phyloP scores from a whole-genome alignment of 2,888 invertebrate genomes.

The Eilema caniola region DNA sequence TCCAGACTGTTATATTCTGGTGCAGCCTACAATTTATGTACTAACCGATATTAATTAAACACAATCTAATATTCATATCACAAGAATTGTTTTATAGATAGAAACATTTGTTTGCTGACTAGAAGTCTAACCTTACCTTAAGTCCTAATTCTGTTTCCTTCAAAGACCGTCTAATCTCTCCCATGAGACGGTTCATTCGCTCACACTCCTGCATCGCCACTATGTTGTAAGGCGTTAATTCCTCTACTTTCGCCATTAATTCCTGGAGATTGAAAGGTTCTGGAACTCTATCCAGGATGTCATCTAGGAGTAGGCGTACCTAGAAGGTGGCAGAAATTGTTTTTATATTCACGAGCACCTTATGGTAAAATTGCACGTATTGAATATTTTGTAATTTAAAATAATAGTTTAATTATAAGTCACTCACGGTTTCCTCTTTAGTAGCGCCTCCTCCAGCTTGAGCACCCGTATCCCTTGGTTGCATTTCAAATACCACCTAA shows the following conservation, averaged over 20 bases:
- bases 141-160: slow-evolving; percentile 95
- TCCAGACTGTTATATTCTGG: too few species aligned
- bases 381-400: neutral
- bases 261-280: slow-evolving; percentile 95
- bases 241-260: slow-evolving; percentile 94
- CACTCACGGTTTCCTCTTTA: slow-evolving; percentile 92
- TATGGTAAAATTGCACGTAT: neutral
- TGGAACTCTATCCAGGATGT: slow-evolving; percentile 95
- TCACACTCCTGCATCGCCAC: slow-evolving; percentile 98
- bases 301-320: slow-evolving; percentile 93
- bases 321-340: slow-evolving; percentile 54
- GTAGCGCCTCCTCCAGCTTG: slow-evolving; percentile 90
- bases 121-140: slow-evolving; percentile 87
- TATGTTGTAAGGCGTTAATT: slow-evolving; percentile 96
- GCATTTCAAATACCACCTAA: slow-evolving; percentile 92
- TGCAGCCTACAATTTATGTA: too few species aligned
- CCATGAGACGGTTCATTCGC: slow-evolving; percentile 95
- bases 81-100: neutral
- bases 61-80: neutral
- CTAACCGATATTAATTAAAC: neutral
- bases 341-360: neutral
- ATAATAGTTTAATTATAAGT: neutral
- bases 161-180: slow-evolving; percentile 93
- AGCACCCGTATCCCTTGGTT: slow-evolving; percentile 93
- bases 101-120: too few species aligned